Base-by-base conservation (phyloP, 2,888 invertebrate genomes). In the Lamellibrachia satsuma region DNA sequence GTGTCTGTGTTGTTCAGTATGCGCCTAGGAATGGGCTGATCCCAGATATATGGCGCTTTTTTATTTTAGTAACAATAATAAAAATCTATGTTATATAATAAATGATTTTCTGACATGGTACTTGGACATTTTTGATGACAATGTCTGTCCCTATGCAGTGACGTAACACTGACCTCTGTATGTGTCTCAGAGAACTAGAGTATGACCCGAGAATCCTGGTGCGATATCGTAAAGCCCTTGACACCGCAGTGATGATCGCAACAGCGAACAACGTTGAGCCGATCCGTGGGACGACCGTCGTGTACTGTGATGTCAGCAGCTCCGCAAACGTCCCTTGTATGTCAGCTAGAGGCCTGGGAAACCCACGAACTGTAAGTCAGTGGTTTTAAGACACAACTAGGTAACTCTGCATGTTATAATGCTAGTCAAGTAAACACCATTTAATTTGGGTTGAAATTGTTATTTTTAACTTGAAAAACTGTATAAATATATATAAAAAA, bases 231-330 rank as follows among this genome's bases (percentile, higher is more conserved):
- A 96, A 95, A 93, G 97, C 97, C 9, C 94, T 97, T 90, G 96
- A 97, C 93, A 95, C 95, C 27, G 96, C 97, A 4, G 96, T 97
- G n/a, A 96, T 96, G 94, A 95, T 97, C 57, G 96, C 97, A 90
- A 96, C 97, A 4, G 94, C 95, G 2, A 95, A 96, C 95, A 97
- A 97, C 95, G 96, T 97, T 9, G 94, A 95, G 91, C 97, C 97
- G n/a, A 97, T 97, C 93, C 95, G 95, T 93, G 97, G 97, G 1
- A 94, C 94, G 22, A 96, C 96, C 0, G 93, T 97, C 15, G 96
- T 97, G 60, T 95, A 97, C 91, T 96, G 96, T 94, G 95, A 96
- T 93, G 93, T 95, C 22, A 94, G 95, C 4, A 92, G 93, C n/a
- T 96, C 96, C 95, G 92, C 93, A 92, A 91, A 93, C 2, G 90